Evolutionary conservation across 2,113 vertebrate genomes (phyloP), one percentile per base, ranked within the genome.

Genomic region (Sylvia atricapilla): DNA sequence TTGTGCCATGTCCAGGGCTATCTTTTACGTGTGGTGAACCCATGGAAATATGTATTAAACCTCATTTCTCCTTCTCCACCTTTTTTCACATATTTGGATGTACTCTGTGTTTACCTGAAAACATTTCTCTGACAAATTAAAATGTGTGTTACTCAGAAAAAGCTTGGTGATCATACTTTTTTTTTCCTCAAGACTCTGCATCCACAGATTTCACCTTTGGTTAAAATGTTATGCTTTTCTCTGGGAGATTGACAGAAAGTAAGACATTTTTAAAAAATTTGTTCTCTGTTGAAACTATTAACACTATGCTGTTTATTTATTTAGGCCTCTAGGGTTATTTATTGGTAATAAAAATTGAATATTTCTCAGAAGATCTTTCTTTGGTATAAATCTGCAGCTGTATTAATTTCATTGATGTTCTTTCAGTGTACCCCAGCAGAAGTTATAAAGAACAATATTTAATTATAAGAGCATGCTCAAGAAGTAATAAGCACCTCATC

Each of bases 401-500:
- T 78, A 33, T 52, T 68, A 68, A 9, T 80, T 95, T 92, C 63
- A 50, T 13, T 63, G 66, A 10, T 79, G 24, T 12, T 72, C 13
- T 75, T 19, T 75, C 62, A 93, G n/a, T 53, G 23, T 78, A 81
- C 19, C 43, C 11, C 24, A 59, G 52, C 19, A 86, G 52, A 96
- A 90, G n/a, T 74, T 81, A 76, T 25, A 86, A 31, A 78, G 7
- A 55, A 46, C 13, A 56, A 10, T 91, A 90, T 90, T 93, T 93
- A 79, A 78, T 94, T 74, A 53, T 55, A 74, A 86, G 13, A 56
- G 16, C 9, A 92, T 3, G 16, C 11, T 70, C 11, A 12, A 86
- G 70, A 86, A 92, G 62, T 47, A 95, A 84, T 77, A 97, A 81
- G 15, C 25, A 70, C 22, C 33, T 90, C 47, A 95, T 70, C 73